These are phyloP conservation scores for Hirudinaria manillensis DNA, from an alignment of 2,888 invertebrate genomes.

Conservation along the genomic window DNA sequence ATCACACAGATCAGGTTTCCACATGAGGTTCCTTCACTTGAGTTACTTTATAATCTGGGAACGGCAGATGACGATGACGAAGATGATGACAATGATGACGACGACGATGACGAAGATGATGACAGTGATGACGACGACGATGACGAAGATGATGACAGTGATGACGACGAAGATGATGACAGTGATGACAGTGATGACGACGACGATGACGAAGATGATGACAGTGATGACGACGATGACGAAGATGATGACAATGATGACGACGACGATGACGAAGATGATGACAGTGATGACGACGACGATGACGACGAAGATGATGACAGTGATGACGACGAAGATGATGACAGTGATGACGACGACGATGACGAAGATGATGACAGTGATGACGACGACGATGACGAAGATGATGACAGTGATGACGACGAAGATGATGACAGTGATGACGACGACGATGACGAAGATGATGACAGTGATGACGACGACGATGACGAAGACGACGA, in stretches of 20 bases:
- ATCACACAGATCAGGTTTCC: too few species aligned
- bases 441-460: background rate
- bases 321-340: background rate
- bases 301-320: background rate
- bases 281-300: background rate
- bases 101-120: constrained; percentile 5
- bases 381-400: background rate
- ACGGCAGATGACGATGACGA: background rate
- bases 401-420: background rate
- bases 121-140: background rate
- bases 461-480: background rate
- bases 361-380: background rate
- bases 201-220: background rate
- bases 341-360: background rate
- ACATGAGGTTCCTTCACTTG: too few species aligned
- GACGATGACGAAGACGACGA: background rate
- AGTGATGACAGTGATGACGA: background rate
- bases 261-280: background rate
- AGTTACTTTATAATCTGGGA: too few species aligned
- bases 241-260: background rate
- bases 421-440: background rate
- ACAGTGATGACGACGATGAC: background rate
- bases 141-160: background rate
- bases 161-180: background rate
- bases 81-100: background rate